A percentile compares a stretch with the other conserved stretches of the same genome.
phyloP scores from a whole-genome alignment of 2,113 vertebrate genomes.

The Nannospalax galili region DNA sequence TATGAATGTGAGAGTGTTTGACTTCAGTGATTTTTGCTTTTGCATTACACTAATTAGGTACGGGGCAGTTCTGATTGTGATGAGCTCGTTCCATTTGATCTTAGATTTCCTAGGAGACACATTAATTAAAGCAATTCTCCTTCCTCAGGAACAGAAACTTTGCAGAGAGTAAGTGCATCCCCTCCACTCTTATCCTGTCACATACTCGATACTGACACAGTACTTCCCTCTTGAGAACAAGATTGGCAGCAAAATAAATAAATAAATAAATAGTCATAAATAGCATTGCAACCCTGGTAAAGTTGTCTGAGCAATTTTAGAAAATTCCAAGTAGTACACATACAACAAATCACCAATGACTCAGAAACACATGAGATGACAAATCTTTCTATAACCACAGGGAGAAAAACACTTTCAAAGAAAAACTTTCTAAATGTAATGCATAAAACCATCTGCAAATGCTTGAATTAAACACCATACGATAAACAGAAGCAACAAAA shows the following conservation, averaged over 20 bases:
- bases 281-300: constrained; percentile 55
- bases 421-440: constrained; percentile 61
- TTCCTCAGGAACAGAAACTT: constrained; percentile 81
- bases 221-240: constrained; percentile 71
- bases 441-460: neutral
- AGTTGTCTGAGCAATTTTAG: constrained; percentile 79
- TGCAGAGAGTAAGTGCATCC: constrained; percentile 43
- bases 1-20: constrained; percentile 73
- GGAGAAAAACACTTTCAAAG: constrained; percentile 34
- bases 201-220: constrained; percentile 47
- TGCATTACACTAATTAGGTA: constrained; percentile 84
- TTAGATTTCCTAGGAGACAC: constrained; percentile 84
- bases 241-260: constrained; percentile 65
- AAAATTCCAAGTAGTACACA: constrained; percentile 77
- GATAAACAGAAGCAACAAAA: constrained; percentile 25
- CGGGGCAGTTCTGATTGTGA: constrained; percentile 80
- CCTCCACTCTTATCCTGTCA: constrained; percentile 46
- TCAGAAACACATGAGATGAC: constrained; percentile 62
- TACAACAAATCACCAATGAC: constrained; percentile 79
- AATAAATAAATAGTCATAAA: constrained; percentile 72
- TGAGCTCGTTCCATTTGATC: constrained; percentile 80
- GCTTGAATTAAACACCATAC: neutral
- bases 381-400: constrained; percentile 69
- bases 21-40: constrained; percentile 80
- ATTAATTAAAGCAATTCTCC: constrained; percentile 85